A percentile compares a stretch with the other conserved stretches of the same genome.
These are phyloP conservation scores for Craterocephalus amniculus DNA, from an alignment of 2,797 vertebrate genomes.

Conservation along the genomic window DNA sequence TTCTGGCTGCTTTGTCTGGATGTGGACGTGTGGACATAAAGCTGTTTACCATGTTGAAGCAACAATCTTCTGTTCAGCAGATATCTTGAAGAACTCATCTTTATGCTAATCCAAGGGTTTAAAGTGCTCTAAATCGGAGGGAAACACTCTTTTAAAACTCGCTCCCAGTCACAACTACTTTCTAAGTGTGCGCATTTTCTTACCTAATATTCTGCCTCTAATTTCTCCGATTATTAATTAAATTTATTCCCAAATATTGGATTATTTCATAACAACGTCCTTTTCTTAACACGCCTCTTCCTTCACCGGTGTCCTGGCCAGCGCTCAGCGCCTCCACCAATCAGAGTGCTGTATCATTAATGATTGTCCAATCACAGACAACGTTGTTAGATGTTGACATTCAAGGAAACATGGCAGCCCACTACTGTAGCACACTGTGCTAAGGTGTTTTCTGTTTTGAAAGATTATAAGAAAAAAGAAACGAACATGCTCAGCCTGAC, in stretches of 20 bases:
- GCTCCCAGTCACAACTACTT: neutral
- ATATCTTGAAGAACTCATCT: conserved; percentile 51
- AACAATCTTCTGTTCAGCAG: conserved; percentile 43
- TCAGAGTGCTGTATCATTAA: conserved; percentile 41
- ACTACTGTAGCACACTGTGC: neutral
- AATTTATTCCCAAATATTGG: neutral
- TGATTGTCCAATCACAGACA: conserved; percentile 76
- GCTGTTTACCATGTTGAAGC: conserved; percentile 3
- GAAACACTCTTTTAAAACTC: neutral
- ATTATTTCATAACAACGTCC: conserved; percentile 12
- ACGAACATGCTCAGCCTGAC: conserved; percentile 85
- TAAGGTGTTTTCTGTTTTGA: conserved; percentile 47
- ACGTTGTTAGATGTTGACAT: conserved; percentile 42
- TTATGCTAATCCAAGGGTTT: neutral
- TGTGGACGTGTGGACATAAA: neutral
- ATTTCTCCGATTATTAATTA: accelerated
- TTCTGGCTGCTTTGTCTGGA: neutral
- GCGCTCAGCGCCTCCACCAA: conserved; percentile 54
- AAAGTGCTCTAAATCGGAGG: neutral
- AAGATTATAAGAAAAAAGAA: neutral
- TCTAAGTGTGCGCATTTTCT: neutral
- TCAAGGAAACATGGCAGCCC: conserved; percentile 85
- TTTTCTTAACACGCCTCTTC: conserved; percentile 13
- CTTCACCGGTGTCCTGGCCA: neutral
- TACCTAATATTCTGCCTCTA: too few relatives aligned